Evolutionary conservation across 2,888 invertebrate genomes (phyloP), one percentile per base, ranked within the genome.

Genomic region (Hypercompe scribonia): DNA sequence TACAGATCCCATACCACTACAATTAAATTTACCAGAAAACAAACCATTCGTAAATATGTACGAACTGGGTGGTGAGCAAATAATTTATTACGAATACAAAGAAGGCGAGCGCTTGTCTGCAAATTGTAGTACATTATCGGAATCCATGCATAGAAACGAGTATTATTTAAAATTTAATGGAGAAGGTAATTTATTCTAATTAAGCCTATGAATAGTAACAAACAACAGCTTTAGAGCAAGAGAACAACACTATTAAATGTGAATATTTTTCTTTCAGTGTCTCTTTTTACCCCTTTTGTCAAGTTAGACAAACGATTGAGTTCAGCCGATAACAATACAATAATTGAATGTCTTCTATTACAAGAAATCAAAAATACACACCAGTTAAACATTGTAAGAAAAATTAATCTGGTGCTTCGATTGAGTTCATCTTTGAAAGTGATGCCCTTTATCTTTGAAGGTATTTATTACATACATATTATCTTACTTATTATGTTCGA

Each of bases 71-170:
- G 10, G 5, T 28, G 4, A 67, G 5, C 33, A 67, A 24, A 33
- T 42, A 42, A 50, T 67, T 46, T 46, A 67, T 67, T 50, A 67
- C 33, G 67, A 50, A 13, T 67, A 33, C 31, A 33, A 67, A 33
- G 50, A 67, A 33, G 67, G 34, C 4, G 67, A 67, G 1, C 21
- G 1, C 3, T 67, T 67, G 33, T 33, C 31, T 7, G 18, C 34
- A 28, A 66, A 39, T 18, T 66, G 66, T 15, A 39, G 66, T 34
- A 39, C 66, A 36, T 34, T n/a, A 36, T 65, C n/a, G 36, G 3
- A 34, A 4, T n/a, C 21, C 7, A 39, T 11, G 13, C 4, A n/a
- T 36, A 28, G 13, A 15, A 1, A 61, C 58, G 3, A 28, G 2
- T 28, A 15, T 61, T 31, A 61, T 18, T 61, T 61, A 31, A 31